phyloP scores from a whole-genome alignment of 2,797 vertebrate species.

The Catostomus latipinnis region DNA sequence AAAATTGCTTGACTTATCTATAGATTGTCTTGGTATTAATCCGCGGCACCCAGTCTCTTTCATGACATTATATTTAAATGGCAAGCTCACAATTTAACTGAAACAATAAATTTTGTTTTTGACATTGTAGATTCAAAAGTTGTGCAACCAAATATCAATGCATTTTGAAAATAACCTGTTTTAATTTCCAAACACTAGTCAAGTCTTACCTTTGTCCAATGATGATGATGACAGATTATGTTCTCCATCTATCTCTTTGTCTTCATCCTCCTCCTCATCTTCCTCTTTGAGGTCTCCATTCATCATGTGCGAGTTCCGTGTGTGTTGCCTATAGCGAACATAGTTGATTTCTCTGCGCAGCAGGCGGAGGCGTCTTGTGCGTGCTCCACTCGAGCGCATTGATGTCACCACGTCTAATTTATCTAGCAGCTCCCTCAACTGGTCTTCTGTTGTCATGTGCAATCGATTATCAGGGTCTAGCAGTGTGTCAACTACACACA shows the following conservation, averaged over 20 bases:
- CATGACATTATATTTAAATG: too few species aligned
- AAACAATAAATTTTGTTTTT: too few species aligned
- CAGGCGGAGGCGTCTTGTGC: slow-evolving; percentile 84
- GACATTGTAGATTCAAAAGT: too few species aligned
- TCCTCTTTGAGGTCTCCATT: slow-evolving; percentile 76
- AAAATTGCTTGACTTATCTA: too few species aligned
- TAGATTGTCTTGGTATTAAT: too few species aligned
- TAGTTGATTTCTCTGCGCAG: slow-evolving; percentile 85
- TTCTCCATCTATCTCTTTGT: slow-evolving; percentile 70
- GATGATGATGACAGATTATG: slow-evolving; percentile 64
- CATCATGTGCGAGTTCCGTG: slow-evolving; percentile 73
- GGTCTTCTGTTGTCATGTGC: slow-evolving; percentile 84
- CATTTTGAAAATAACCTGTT: not conserved
- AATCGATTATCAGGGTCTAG: slow-evolving; percentile 86
- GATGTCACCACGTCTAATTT: slow-evolving; percentile 86
- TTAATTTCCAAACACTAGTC: not conserved
- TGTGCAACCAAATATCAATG: too few species aligned
- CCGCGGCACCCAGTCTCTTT: too few species aligned
- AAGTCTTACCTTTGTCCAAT: slow-evolving; percentile 78
- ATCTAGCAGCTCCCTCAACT: slow-evolving; percentile 87
- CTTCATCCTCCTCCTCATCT: slow-evolving; percentile 70
- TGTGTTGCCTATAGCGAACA: slow-evolving; percentile 86
- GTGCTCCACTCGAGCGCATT: slow-evolving; percentile 84
- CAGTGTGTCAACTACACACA: slow-evolving; percentile 83
- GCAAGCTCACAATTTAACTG: too few species aligned